Percentiles rank a stretch among this genome's conserved stretches.
phyloP scores from a whole-genome alignment of 2,113 vertebrate genomes.

The Galbula dea region DNA sequence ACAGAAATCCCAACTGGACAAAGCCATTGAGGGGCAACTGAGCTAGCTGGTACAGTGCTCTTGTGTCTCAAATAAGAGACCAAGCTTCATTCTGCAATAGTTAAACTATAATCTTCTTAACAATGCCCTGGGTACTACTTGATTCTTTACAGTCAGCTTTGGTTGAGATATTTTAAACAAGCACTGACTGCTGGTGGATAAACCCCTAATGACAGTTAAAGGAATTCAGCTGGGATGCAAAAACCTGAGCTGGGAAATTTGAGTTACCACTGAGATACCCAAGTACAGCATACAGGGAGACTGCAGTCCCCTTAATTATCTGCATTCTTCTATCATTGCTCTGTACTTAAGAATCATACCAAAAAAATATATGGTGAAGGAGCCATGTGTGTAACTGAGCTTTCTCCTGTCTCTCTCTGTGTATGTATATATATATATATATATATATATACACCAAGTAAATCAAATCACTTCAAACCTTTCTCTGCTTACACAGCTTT shows the following conservation, averaged over 20 bases:
- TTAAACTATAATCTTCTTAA: neutral
- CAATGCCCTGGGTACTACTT: neutral
- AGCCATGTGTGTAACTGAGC: neutral
- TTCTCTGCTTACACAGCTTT: neutral
- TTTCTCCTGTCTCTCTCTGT: neutral
- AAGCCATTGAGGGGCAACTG: neutral
- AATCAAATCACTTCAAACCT: neutral
- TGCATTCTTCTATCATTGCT: neutral
- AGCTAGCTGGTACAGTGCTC: neutral
- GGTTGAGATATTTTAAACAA: neutral
- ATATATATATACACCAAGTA: neutral
- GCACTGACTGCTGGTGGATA: neutral
- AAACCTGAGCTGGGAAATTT: neutral
- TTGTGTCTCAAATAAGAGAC: neutral
- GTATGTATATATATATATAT: too few species aligned
- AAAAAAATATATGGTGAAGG: neutral
- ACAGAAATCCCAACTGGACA: neutral
- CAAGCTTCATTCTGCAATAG: neutral
- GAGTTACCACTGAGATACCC: neutral
- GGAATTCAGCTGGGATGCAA: neutral
- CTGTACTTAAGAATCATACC: neutral
- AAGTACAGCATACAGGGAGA: neutral
- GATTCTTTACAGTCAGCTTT: neutral
- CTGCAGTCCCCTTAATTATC: neutral
- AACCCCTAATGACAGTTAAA: neutral